phyloP scores from a whole-genome alignment of 2,113 vertebrate genomes.

The Pantherophis guttatus region DNA sequence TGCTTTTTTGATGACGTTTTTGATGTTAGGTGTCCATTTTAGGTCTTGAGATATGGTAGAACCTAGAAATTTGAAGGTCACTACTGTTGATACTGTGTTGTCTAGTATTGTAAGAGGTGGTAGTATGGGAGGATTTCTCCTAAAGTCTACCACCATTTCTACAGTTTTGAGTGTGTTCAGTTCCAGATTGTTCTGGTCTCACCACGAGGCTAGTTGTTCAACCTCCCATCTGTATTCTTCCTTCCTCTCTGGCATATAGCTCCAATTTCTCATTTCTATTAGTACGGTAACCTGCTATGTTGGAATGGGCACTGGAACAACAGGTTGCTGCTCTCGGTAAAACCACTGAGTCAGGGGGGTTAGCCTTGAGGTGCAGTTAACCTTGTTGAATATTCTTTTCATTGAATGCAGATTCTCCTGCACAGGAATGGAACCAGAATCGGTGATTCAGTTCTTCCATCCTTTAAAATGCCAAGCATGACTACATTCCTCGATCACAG shows the following conservation, averaged over 20 bases:
- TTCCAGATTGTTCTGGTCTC: too few species aligned
- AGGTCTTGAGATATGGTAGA: too few species aligned
- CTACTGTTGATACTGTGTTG: too few species aligned
- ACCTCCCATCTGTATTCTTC: background rate
- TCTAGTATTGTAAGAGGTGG: too few species aligned
- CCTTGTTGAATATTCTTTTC: background rate
- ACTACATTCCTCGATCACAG: constrained; percentile 2
- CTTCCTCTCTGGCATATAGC: constrained; percentile 29
- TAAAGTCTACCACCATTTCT: too few species aligned
- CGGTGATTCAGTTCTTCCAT: constrained; percentile 13
- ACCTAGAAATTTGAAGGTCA: too few species aligned
- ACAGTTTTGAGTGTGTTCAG: too few species aligned
- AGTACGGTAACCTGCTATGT: background rate
- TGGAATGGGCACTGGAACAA: background rate
- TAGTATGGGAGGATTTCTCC: too few species aligned
- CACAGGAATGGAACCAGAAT: constrained; percentile 4
- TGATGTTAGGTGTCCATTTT: too few species aligned
- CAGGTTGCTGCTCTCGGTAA: background rate
- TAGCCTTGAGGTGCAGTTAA: constrained; percentile 5
- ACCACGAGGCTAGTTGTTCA: too few species aligned
- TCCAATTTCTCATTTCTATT: constrained; percentile 46
- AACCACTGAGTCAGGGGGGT: background rate
- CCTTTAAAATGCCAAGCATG: constrained; percentile 6
- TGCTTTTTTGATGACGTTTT: too few species aligned
- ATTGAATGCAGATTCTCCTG: constrained; percentile 9